Evolutionary conservation across 2,797 vertebrate genomes (phyloP).

Genomic region (Mallotus villosus): DNA sequence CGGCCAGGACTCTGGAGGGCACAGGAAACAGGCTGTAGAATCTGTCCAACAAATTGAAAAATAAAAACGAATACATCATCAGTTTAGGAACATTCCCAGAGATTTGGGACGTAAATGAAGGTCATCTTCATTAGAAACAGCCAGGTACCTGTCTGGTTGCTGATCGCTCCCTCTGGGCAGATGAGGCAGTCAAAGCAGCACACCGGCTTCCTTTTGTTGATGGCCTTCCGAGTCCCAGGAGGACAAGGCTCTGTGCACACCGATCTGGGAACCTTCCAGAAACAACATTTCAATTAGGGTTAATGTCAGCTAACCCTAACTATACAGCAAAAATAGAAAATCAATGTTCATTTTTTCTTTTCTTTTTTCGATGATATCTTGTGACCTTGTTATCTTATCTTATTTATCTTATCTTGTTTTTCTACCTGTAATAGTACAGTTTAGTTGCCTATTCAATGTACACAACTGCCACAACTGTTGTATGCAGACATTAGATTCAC

Average conservation of each 20-base stretch:
- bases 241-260: conserved; percentile 67
- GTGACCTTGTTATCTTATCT: too few species aligned
- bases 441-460: neutral
- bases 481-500: neutral
- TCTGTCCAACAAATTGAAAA: conserved; percentile 43
- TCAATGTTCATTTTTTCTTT: neutral
- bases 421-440: neutral
- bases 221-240: conserved; percentile 61
- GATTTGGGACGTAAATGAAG: neutral
- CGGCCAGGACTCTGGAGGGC: conserved; percentile 63
- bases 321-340: neutral
- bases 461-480: too few species aligned
- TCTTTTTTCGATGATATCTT: neutral
- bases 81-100: neutral
- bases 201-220: conserved; percentile 58
- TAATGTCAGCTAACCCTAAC: too few species aligned
- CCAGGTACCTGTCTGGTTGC: conserved; percentile 62
- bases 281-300: conserved; percentile 13
- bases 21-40: conserved; percentile 59
- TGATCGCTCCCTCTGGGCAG: conserved; percentile 67
- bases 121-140: neutral
- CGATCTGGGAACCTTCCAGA: conserved; percentile 57
- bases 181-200: conserved; percentile 72
- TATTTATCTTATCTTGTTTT: too few species aligned
- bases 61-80: neutral